Percentiles rank a stretch among this genome's conserved stretches.
Conservation (phyloP, 1,140 invertebrate species). For the Diabrotica virgifera region DNA sequence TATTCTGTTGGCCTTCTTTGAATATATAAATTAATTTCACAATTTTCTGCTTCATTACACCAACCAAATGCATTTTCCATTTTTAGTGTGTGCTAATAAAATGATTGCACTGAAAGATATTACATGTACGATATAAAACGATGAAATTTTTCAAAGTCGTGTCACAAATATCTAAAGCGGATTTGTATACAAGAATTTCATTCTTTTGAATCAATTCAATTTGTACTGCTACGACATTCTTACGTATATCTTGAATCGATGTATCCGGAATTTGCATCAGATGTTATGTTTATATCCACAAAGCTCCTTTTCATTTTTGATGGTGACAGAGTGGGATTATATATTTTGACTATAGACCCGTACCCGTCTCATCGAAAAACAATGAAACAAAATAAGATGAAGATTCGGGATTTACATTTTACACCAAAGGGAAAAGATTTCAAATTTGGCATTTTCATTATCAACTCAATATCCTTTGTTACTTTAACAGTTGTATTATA, state of each 20-base stretch:
- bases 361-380: no score
- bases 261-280: constrained; percentile 4
- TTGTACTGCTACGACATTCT: constrained; percentile 8
- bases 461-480: no score
- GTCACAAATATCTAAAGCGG: constrained; percentile 19
- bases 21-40: no score
- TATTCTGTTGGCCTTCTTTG: no score
- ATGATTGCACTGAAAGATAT: constrained; percentile 19
- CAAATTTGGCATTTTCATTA: no score
- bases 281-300: background rate
- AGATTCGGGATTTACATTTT: no score
- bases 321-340: background rate
- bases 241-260: constrained; percentile 12
- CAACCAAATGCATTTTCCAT: no score
- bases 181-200: constrained; percentile 23
- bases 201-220: constrained; percentile 19
- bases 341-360: no score
- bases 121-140: constrained; percentile 17
- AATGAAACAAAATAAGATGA: no score
- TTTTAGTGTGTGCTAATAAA: constrained; percentile 6
- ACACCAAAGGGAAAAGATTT: no score
- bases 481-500: no score
- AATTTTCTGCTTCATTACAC: no score
- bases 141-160: constrained; percentile 20
- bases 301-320: background rate